phyloP scores from a whole-genome alignment of 2,113 vertebrate genomes.

The Haemorhous mexicanus region DNA sequence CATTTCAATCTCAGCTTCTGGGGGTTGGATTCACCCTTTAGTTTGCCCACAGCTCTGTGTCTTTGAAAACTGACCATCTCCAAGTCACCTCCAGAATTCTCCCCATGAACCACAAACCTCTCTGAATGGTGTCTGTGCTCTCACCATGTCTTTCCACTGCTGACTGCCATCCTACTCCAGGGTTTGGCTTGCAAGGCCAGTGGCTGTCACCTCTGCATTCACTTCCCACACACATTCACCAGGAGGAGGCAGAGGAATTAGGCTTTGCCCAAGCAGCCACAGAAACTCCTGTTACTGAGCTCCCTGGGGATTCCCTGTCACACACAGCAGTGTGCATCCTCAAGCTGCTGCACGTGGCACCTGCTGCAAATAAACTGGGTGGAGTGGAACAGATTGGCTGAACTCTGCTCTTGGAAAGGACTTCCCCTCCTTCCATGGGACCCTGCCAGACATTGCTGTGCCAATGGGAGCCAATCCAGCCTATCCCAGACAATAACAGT shows the following conservation, averaged over 20 bases:
- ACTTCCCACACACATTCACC: not conserved
- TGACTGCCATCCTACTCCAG: not conserved
- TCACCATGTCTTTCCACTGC: not conserved
- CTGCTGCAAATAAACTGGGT: not conserved
- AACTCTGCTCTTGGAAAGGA: not conserved
- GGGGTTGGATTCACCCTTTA: not conserved
- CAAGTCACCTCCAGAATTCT: not conserved
- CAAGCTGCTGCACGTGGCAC: not conserved
- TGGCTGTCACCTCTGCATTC: not conserved
- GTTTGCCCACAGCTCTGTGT: not conserved
- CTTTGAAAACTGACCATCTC: not conserved
- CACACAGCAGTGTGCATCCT: not conserved
- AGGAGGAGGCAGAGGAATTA: not conserved
- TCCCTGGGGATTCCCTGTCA: not conserved
- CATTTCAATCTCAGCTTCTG: not conserved
- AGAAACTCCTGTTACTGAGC: not conserved
- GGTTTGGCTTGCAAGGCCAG: not conserved
- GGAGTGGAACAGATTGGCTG: not conserved
- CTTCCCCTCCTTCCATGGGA: not conserved
- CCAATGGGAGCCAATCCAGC: not conserved
- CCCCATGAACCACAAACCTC: not conserved
- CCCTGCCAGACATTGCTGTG: not conserved
- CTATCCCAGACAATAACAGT: not conserved
- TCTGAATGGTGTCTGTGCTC: not conserved
- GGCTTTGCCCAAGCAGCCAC: not conserved